Evolutionary conservation across 2,888 invertebrate species (phyloP), one percentile per base, ranked within the genome.

Genomic region (Drosophila parthenogenetica): DNA sequence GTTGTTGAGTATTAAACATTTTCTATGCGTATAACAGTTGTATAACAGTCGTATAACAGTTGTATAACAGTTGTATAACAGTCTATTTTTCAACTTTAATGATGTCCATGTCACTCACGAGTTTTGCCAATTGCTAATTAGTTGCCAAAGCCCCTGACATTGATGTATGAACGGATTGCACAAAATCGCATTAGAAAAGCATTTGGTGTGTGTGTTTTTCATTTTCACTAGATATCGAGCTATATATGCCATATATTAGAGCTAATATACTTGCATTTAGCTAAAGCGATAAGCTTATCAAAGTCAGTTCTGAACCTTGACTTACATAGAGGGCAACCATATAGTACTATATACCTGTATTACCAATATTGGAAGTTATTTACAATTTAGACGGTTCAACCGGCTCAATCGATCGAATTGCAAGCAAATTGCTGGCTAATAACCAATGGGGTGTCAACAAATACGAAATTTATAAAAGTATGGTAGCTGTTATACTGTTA

Each of bases 81-180:
- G 55, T 25, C 8, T 7, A 14, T n/a, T 10, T 10, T 29, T 32
- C 29, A 5, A 45, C 22, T 14, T 22, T 14, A 37, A n/a, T 55
- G 10, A n/a, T 32, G 40, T 19, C 40, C 5, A 29, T 32, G 32
- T 45, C 4, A 46, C 57, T 57, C 57, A 71, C 74, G 68, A 61
- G 71, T 71, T 66, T 40, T 49, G 37, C 64, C 29, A 48, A 67
- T 79, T 75, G 77, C 65, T 81, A 84, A 82, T 84, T 76, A 76
- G 60, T 22, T 43, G 5, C 3, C 35, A 13, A 59, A 40, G 10
- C 19, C 78, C 79, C 60, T 80, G 85, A 79, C 79, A 77, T 79
- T 82, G 85, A 85, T 85, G 70, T 69, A 82, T 81, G 45, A 19
- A 13, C 17, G 32, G 78, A 73, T 67, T 73, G 60, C 35, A 61